Conservation (phyloP, 2,888 invertebrate genomes). For the Globia sparganii region DNA sequence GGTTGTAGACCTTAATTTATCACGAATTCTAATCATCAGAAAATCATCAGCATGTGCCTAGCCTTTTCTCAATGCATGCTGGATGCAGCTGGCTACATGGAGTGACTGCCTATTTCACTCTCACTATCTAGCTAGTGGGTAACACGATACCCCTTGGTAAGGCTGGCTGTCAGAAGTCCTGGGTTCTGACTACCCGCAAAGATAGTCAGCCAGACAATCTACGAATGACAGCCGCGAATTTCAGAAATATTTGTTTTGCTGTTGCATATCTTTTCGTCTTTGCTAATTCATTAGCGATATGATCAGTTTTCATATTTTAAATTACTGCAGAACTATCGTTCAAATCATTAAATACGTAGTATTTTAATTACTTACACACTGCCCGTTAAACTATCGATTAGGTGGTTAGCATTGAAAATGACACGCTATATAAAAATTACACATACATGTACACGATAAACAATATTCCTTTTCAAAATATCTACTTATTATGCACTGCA, state of each 20-base stretch:
- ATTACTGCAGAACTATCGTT: conserved; percentile 30
- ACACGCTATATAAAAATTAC: conserved; percentile 22
- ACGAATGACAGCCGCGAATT: background rate
- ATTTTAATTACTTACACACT: conserved; percentile 54
- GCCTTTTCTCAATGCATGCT: background rate
- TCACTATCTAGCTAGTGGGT: background rate
- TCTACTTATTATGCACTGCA: too few relatives aligned
- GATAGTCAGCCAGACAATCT: too few relatives aligned
- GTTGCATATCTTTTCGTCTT: background rate
- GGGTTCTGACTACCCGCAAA: background rate
- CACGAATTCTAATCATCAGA: background rate
- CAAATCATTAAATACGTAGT: conserved; percentile 19
- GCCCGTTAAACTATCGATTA: conserved; percentile 47
- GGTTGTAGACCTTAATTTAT: background rate
- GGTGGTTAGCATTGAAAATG: conserved; percentile 28
- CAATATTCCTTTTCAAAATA: background rate
- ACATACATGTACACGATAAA: background rate
- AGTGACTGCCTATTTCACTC: background rate
- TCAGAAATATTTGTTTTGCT: background rate
- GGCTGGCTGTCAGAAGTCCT: background rate
- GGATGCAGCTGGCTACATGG: background rate
- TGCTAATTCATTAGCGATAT: conserved; percentile 5
- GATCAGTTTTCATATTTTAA: conserved; percentile 29
- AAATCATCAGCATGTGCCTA: background rate
- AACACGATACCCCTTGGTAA: background rate